Evolutionary conservation across 2,113 vertebrate species (phyloP).

Genomic region (Macheiramphus alcinus): DNA sequence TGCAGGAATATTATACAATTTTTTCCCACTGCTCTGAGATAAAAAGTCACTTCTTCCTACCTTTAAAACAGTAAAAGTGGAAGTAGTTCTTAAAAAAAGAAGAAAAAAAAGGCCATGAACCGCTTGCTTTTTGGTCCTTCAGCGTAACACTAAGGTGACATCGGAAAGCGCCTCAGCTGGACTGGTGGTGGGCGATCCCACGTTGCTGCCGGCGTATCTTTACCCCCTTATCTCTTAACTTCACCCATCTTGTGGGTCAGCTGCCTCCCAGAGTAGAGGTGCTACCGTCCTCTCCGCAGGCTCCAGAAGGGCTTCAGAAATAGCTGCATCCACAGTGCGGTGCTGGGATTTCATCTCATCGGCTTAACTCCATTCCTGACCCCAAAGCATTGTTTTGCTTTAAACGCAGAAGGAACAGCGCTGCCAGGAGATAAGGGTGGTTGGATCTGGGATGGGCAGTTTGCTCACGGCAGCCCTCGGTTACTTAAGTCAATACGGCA

Average conservation of each 20-base stretch:
- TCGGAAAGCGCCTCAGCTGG: background rate
- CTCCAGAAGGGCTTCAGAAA: background rate
- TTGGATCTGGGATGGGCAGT: constrained; percentile 15
- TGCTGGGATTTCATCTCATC: rapidly evolving
- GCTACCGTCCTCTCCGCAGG: background rate
- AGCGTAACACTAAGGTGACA: background rate
- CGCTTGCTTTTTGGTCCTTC: background rate
- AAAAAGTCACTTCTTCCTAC: background rate
- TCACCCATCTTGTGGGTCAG: background rate
- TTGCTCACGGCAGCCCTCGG: background rate
- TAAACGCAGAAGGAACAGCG: background rate
- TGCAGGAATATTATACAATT: background rate
- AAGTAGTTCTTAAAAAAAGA: background rate
- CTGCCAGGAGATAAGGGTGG: constrained; percentile 19
- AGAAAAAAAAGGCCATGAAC: background rate
- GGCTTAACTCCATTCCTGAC: background rate
- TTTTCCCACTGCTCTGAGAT: background rate
- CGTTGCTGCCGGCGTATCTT: background rate
- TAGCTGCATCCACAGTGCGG: rapidly evolving
- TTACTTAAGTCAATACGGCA: background rate
- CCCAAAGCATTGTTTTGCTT: background rate
- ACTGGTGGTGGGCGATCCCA: rapidly evolving
- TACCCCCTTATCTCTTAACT: background rate
- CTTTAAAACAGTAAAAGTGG: background rate
- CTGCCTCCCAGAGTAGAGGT: background rate